These are phyloP conservation scores for Synanthedon vespiformis DNA, from an alignment of 2,888 invertebrate genomes.

Conservation along the genomic window DNA sequence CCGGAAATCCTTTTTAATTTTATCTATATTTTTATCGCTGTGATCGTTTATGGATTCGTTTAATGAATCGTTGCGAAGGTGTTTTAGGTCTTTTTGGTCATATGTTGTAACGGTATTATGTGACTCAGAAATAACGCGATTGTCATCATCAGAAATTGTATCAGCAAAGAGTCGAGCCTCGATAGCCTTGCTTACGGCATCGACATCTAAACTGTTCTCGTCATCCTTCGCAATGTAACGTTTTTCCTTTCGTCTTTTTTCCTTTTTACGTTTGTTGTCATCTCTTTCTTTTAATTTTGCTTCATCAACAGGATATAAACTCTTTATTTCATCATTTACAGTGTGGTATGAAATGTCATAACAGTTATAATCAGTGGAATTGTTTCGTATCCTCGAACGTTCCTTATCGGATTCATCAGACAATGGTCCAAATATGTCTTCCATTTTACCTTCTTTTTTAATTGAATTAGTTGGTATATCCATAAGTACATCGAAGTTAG, in stretches of 20 bases:
- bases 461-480: conserved; percentile 35
- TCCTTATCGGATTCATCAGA: conserved; percentile 77
- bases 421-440: conserved; percentile 88
- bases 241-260: conserved; percentile 74
- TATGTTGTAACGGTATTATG: conserved; percentile 21
- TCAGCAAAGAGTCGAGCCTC: conserved; percentile 85
- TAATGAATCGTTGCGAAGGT: conserved; percentile 52
- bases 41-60: conserved; percentile 4
- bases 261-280: conserved; percentile 70
- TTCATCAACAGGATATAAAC: conserved; percentile 20
- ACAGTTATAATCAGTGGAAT: conserved; percentile 31
- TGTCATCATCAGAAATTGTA: conserved; percentile 62
- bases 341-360: conserved; percentile 19
- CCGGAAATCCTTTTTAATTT: conserved; percentile 71
- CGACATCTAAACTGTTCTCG: conserved; percentile 84
- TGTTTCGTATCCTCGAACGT: conserved; percentile 17
- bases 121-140: conserved; percentile 31
- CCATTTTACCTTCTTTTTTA: conserved; percentile 85
- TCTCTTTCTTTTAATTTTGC: conserved; percentile 57
- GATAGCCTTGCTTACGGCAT: conserved; percentile 84
- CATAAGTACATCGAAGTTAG: conserved; percentile 26
- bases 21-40: conserved; percentile 16
- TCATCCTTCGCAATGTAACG: conserved; percentile 72
- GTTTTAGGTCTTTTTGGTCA: conserved; percentile 70
- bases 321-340: conserved; percentile 18